Evolutionary conservation across 2,113 vertebrate species (phyloP).

Genomic region (Phaethon lepturus): DNA sequence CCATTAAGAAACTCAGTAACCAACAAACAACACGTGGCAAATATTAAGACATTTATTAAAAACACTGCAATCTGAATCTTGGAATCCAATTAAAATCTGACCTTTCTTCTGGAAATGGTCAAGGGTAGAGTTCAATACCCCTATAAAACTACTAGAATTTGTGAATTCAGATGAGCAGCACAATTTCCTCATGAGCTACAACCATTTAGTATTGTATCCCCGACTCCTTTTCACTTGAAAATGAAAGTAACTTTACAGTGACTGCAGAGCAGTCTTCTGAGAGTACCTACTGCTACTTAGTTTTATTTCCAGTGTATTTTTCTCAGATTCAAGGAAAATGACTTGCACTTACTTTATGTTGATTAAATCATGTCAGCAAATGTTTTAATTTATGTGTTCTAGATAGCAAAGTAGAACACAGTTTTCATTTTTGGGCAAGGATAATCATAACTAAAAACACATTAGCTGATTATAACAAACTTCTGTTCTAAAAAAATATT

Average conservation of each 20-base stretch:
- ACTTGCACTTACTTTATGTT: not conserved
- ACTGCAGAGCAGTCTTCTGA: not conserved
- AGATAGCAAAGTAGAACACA: conserved; percentile 12
- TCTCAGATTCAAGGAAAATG: not conserved
- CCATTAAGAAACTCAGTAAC: not conserved
- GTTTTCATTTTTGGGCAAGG: conserved; percentile 12
- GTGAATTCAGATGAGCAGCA: not conserved
- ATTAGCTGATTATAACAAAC: conserved; percentile 15
- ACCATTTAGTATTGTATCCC: not conserved
- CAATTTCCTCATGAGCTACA: not conserved
- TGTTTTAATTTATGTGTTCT: conserved; percentile 9
- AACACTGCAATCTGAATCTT: not conserved
- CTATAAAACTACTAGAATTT: not conserved
- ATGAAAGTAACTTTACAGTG: not conserved
- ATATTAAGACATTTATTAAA: not conserved
- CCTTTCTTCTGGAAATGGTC: not conserved
- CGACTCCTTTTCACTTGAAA: not conserved
- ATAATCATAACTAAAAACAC: conserved; percentile 55
- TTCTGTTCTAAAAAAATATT: not conserved
- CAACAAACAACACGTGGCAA: accelerated
- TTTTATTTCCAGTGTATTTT: not conserved
- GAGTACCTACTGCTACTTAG: not conserved
- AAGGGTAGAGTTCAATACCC: not conserved
- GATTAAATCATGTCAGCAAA: conserved; percentile 21
- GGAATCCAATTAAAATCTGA: not conserved